Percentiles rank a stretch among this genome's conserved stretches.
These are phyloP conservation scores for Axea sp. DNA, from an alignment of 2,888 invertebrate species.

Conservation along the genomic window DNA sequence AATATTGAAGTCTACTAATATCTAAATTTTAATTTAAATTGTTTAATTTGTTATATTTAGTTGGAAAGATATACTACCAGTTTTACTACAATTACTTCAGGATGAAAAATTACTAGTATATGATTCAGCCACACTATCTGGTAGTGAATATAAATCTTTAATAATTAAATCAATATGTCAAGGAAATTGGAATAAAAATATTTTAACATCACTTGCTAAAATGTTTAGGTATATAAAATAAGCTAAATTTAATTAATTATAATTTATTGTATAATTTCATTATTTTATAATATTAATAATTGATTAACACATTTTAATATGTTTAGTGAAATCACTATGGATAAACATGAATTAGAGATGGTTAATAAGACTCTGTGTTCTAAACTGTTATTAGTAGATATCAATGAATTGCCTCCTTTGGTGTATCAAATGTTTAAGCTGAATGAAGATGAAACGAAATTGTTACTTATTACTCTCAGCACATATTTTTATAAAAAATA, in stretches of 20 bases:
- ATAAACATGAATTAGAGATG: conserved; percentile 82
- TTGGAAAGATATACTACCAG: conserved; percentile 86
- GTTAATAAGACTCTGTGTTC: conserved; percentile 84
- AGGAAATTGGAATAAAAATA: conserved; percentile 82
- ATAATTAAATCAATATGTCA: conserved; percentile 83
- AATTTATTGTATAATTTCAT: conserved; percentile 12
- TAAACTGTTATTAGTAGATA: conserved; percentile 81
- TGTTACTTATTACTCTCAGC: conserved; percentile 80
- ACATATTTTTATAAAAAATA: conserved; percentile 80
- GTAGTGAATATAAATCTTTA: conserved; percentile 82
- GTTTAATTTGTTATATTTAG: conserved; percentile 73
- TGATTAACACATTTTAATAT: background rate
- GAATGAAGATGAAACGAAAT: conserved; percentile 79
- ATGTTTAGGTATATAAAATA: conserved; percentile 90
- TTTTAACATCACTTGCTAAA: conserved; percentile 83
- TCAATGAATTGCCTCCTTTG: conserved; percentile 84
- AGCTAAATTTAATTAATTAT: no score
- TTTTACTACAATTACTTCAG: conserved; percentile 81
- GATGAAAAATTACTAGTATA: conserved; percentile 81
- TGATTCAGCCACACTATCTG: conserved; percentile 82
- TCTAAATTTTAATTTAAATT: no score
- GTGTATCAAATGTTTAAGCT: conserved; percentile 85
- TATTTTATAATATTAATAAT: background rate
- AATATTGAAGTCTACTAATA: background rate
- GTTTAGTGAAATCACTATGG: conserved; percentile 74